Evolutionary conservation across 2,888 invertebrate species (phyloP).

Genomic region (Nephrotoma guestfalica): DNA sequence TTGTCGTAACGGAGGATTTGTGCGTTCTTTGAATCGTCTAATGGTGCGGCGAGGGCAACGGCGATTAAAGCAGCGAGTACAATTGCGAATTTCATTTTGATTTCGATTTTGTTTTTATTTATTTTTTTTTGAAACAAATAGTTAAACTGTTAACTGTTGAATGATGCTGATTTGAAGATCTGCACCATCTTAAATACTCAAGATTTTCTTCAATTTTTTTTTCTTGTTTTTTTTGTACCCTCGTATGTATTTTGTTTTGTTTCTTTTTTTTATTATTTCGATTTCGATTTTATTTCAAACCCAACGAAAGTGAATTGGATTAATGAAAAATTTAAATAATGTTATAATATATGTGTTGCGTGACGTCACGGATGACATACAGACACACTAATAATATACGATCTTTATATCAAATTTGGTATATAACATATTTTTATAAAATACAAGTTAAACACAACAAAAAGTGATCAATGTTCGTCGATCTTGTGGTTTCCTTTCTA

Average conservation of each 20-base stretch:
- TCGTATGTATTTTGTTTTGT: neutral
- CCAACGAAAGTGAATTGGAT: neutral
- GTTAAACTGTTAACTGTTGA: neutral
- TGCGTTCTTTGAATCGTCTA: conserved; percentile 34
- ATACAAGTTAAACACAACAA: neutral
- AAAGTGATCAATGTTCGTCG: neutral
- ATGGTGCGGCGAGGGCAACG: conserved; percentile 21
- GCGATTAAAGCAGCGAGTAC: conserved; percentile 23
- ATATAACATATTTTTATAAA: neutral
- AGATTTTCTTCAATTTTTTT: neutral
- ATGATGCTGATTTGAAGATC: neutral
- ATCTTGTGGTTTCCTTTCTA: neutral
- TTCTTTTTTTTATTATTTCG: neutral
- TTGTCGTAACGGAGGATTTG: conserved; percentile 44
- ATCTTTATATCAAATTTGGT: neutral
- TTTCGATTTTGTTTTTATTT: conserved; percentile 11
- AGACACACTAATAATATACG: neutral
- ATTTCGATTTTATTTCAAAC: neutral
- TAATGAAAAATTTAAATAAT: neutral
- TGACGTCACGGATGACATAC: neutral
- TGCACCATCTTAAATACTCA: neutral
- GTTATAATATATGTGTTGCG: neutral
- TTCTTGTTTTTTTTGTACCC: neutral
- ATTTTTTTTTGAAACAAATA: neutral
- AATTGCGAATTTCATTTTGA: conserved; percentile 26